phyloP scores from a whole-genome alignment of 64 coral and sea anemone genomes.

The Porites lutea region DNA sequence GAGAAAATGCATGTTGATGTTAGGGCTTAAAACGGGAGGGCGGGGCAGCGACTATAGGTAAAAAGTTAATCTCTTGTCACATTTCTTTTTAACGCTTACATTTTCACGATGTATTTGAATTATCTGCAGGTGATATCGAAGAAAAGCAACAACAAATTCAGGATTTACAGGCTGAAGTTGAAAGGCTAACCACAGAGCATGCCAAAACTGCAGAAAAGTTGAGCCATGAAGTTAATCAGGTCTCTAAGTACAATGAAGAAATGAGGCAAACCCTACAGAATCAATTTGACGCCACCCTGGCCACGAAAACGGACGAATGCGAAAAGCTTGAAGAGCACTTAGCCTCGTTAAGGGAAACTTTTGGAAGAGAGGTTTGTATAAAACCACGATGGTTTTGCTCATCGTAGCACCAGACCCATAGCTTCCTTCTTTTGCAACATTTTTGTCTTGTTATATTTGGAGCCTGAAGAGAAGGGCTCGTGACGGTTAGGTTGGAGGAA shows the following conservation, averaged over 20 bases:
- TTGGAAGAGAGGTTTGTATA: background rate
- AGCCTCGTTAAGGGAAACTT: background rate
- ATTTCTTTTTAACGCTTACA: background rate
- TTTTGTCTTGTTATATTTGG: no score
- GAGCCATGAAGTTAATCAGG: background rate
- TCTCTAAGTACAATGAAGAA: constrained; percentile 55
- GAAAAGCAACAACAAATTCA: constrained; percentile 45
- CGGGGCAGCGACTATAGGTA: no score
- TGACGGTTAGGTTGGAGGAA: no score
- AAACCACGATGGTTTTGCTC: background rate
- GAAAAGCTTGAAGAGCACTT: constrained; percentile 32
- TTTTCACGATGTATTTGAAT: background rate
- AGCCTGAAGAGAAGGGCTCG: no score
- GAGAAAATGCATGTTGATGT: no score
- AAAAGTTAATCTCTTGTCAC: no score
- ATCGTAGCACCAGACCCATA: no score
- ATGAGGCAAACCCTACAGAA: constrained; percentile 49
- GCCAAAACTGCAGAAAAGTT: constrained; percentile 23
- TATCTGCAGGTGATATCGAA: background rate
- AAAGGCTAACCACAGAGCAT: background rate
- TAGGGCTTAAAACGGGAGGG: no score
- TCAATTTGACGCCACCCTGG: constrained; percentile 49
- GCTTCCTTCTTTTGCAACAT: background rate
- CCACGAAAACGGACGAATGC: constrained; percentile 57
- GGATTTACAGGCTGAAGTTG: constrained; percentile 47